A percentile compares a stretch with the other conserved stretches of the same genome.
Conservation (phyloP, 2,113 vertebrate genomes). For the Delphinapterus leucas region DNA sequence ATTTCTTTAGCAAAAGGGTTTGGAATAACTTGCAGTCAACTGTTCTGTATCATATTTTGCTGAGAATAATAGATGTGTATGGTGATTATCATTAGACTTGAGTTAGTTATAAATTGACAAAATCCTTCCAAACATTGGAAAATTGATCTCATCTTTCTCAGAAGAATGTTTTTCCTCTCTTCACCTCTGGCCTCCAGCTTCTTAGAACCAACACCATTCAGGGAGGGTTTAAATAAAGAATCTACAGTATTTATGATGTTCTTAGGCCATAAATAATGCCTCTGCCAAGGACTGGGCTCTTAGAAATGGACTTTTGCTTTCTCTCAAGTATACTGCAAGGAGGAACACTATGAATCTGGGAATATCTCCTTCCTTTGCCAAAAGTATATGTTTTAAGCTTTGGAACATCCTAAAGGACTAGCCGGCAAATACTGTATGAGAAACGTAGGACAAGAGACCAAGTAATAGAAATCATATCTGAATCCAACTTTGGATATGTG, state of each 20-base stretch:
- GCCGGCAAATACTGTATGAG: neutral
- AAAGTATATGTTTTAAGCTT: conserved; percentile 1
- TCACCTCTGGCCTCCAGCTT: conserved; percentile 73
- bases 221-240: conserved; percentile 66
- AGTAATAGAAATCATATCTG: neutral
- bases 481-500: neutral
- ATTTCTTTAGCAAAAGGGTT: conserved; percentile 28
- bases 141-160: conserved; percentile 66
- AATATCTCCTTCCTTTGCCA: conserved; percentile 30
- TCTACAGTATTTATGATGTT: conserved; percentile 63
- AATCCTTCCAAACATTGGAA: conserved; percentile 71
- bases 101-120: conserved; percentile 67
- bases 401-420: neutral
- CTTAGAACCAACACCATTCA: conserved; percentile 59
- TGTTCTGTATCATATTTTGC: conserved; percentile 49
- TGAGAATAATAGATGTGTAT: conserved; percentile 54
- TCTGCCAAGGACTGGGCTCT: conserved; percentile 37
- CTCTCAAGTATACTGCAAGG: conserved; percentile 61
- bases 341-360: conserved; percentile 55
- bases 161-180: conserved; percentile 66
- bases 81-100: conserved; percentile 51
- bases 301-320: conserved; percentile 52
- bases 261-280: conserved; percentile 50
- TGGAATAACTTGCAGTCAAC: conserved; percentile 57
- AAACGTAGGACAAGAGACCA: conserved; percentile 7